phyloP scores from a whole-genome alignment of 2,113 vertebrate genomes.

The Lasiurus cinereus region DNA sequence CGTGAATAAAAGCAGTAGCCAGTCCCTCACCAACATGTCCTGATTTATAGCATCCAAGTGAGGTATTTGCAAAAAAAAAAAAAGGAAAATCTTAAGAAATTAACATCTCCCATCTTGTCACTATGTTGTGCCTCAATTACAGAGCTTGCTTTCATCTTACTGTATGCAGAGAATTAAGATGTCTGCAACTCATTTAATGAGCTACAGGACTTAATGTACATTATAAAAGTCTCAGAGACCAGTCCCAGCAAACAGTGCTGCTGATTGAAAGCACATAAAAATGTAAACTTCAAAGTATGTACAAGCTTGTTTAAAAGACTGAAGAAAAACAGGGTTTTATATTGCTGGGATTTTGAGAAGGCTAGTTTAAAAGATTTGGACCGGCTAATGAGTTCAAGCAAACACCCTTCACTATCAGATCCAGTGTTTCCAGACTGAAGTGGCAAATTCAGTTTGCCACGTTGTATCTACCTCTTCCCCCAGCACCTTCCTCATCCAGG shows the following conservation, averaged over 20 bases:
- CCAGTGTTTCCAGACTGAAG: constrained; percentile 70
- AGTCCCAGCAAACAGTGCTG: constrained; percentile 82
- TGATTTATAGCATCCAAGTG: constrained; percentile 89
- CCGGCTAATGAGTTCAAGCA: constrained; percentile 82
- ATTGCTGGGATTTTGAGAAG: constrained; percentile 87
- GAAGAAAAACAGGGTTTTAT: constrained; percentile 85
- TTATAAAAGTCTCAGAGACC: constrained; percentile 80
- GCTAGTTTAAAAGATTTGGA: constrained; percentile 83
- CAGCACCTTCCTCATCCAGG: constrained; percentile 38
- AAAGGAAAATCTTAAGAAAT: constrained; percentile 67
- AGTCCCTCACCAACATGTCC: constrained; percentile 86
- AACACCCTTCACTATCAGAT: constrained; percentile 69
- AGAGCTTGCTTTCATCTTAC: constrained; percentile 76
- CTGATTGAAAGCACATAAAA: constrained; percentile 83
- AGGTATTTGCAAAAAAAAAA: constrained; percentile 87
- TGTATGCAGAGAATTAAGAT: constrained; percentile 68
- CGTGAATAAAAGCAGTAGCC: constrained; percentile 88
- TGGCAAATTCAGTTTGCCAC: constrained; percentile 1
- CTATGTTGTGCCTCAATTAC: constrained; percentile 74
- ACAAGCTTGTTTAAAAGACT: constrained; percentile 86
- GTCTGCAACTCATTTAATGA: constrained; percentile 67
- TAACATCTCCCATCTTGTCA: constrained; percentile 67
- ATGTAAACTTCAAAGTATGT: constrained; percentile 89
- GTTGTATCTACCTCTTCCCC: not conserved
- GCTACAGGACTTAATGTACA: constrained; percentile 62